Evolutionary conservation across 2,113 vertebrate species (phyloP), one percentile per base, ranked within the genome.

Genomic region (Synodontis membranacea): DNA sequence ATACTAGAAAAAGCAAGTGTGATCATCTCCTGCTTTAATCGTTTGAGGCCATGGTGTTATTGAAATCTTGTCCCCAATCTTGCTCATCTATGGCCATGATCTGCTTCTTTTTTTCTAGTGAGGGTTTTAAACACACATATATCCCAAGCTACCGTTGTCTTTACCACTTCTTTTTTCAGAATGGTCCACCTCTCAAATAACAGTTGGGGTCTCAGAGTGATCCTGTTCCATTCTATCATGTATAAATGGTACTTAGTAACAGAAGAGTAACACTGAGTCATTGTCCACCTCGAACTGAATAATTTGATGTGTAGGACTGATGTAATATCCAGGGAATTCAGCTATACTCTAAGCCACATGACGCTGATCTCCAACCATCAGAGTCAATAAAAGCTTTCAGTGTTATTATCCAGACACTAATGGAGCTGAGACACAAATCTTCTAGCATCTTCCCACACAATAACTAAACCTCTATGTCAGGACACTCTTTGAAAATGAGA

Each of bases 301-400:
- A 3, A 70, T 74, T 74, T 74, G 39, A 14, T 48, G 74, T 28
- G 74, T n/a, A 19, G n/a, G 74, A 9, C 28, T 34, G 44, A 76
- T 48, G 9, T 0, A 31, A 52, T 4, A 31, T 1, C 31, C 31
- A 80, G 78, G 12, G 34, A 56, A 39, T 31, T 9, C 8, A 81
- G 14, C 8, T 44, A 44, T 44, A 44, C 4, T 4, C 44, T 44
- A 44, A 44, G 44, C 44, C 44, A 44, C 44, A 44, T 44, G 44
- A 44, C 8, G 15, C 14, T 19, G 14, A 14, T n/a, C 58, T 66
- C 56, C 28, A 68, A 34, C 17, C 60, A 9, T 34, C 25, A 50
- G 17, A 83, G 52, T 83, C 82, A 83, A 83, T 83, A 70, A 37
- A 83, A 66, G 46, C 82, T 70, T 83, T 70, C 5, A 70, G 31